Conservation (phyloP, 2,797 vertebrate genomes). For the Alcedo quadribrachys region DNA sequence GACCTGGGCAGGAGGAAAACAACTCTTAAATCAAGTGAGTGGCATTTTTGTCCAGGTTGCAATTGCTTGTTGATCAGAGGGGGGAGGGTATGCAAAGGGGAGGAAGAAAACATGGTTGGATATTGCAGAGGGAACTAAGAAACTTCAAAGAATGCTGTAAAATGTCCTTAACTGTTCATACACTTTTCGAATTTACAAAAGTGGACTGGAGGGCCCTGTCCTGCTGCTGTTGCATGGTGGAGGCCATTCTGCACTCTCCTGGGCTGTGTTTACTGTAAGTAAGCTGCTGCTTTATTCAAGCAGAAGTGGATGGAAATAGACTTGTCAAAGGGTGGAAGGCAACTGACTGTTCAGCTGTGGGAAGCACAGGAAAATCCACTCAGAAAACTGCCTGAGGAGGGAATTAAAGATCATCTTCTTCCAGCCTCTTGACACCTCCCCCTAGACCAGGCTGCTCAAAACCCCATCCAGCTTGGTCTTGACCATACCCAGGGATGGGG, state of each 20-base stretch:
- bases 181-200: slow-evolving; percentile 98
- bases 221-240: slow-evolving; percentile 93
- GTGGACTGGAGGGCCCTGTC: slow-evolving; percentile 91
- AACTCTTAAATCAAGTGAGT: not conserved
- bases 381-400: not conserved
- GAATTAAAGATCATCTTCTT: too few species aligned
- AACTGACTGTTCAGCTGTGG: not conserved
- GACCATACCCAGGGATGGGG: too few species aligned
- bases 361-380: not conserved
- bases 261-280: slow-evolving; percentile 97
- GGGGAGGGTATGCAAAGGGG: too few species aligned
- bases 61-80: not conserved
- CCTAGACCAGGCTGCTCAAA: too few species aligned
- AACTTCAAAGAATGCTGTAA: not conserved
- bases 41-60: not conserved
- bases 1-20: not conserved
- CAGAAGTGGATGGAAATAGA: too few species aligned
- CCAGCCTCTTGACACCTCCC: too few species aligned
- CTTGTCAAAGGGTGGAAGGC: not conserved
- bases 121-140: not conserved
- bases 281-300: not conserved
- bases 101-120: not conserved
- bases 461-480: too few species aligned
- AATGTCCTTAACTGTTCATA: slow-evolving; percentile 87
- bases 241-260: slow-evolving; percentile 97